phyloP scores from a whole-genome alignment of 2,797 vertebrate species.

The Luscinia luscinia region DNA sequence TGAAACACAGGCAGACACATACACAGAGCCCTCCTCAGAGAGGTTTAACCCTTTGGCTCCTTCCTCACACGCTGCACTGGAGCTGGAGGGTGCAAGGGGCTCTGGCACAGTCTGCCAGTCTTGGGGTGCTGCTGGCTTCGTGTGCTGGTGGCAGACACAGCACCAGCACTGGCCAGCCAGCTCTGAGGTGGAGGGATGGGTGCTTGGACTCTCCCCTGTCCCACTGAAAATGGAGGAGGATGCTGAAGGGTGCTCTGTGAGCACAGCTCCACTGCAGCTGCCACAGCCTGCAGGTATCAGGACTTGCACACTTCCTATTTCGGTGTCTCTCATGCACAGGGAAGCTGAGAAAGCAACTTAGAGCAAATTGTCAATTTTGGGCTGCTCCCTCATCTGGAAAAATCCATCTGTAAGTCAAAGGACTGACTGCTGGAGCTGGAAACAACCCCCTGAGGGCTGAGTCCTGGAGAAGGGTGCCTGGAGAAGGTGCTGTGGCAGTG shows the following conservation, averaged over 20 bases:
- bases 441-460: neutral
- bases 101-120: neutral
- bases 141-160: neutral
- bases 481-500: rapidly evolving
- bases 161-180: neutral
- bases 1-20: neutral
- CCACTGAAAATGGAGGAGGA: neutral
- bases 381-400: neutral
- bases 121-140: neutral
- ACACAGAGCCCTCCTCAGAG: neutral
- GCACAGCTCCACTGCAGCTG: neutral
- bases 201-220: neutral
- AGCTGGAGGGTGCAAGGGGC: neutral
- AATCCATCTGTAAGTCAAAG: neutral
- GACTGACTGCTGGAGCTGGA: neutral
- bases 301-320: rapidly evolving
- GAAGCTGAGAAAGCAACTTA: neutral
- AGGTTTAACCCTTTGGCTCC: neutral
- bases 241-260: neutral
- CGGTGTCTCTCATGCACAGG: neutral
- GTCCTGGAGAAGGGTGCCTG: neutral
- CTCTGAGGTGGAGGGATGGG: neutral
- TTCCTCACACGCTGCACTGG: rapidly evolving
- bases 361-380: neutral
- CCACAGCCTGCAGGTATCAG: neutral